Conservation (phyloP, 1,140 invertebrate species). For the Pseudomyrmex dendroicus region DNA sequence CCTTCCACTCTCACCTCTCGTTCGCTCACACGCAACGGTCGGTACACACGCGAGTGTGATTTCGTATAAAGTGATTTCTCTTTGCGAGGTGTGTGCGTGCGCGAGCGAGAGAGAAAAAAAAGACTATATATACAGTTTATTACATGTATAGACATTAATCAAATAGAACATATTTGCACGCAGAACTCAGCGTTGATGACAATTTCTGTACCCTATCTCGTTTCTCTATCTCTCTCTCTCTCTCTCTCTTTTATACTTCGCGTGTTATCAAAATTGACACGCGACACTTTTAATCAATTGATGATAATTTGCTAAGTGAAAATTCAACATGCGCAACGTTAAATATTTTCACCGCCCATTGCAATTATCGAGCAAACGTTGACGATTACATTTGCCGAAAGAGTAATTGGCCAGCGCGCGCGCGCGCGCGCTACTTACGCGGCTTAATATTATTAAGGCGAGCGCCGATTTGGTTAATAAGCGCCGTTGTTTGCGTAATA, state of each 20-base stretch:
- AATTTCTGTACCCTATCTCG: neutral
- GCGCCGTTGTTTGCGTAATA: constrained; percentile 42
- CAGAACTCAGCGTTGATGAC: neutral
- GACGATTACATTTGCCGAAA: neutral
- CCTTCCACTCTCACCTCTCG: neutral
- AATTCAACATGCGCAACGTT: constrained; percentile 23
- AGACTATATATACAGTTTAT: too few relatives aligned
- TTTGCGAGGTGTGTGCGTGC: neutral
- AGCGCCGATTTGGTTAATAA: constrained; percentile 11
- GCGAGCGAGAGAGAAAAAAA: too few relatives aligned
- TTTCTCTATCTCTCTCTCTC: neutral
- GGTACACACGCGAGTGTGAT: neutral
- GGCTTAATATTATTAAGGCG: constrained; percentile 47
- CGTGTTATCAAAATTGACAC: neutral
- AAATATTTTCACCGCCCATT: neutral
- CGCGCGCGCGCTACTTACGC: neutral
- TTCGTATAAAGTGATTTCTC: neutral
- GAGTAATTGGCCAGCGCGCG: neutral
- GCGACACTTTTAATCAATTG: neutral
- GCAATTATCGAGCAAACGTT: constrained; percentile 21
- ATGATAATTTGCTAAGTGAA: neutral
- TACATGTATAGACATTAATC: neutral
- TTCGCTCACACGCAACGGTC: neutral
- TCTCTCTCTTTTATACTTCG: neutral
- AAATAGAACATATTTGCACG: neutral